Evolutionary conservation across 64 coral and sea anemone species (phyloP).

Genomic region (Catalaphyllia jardinei): DNA sequence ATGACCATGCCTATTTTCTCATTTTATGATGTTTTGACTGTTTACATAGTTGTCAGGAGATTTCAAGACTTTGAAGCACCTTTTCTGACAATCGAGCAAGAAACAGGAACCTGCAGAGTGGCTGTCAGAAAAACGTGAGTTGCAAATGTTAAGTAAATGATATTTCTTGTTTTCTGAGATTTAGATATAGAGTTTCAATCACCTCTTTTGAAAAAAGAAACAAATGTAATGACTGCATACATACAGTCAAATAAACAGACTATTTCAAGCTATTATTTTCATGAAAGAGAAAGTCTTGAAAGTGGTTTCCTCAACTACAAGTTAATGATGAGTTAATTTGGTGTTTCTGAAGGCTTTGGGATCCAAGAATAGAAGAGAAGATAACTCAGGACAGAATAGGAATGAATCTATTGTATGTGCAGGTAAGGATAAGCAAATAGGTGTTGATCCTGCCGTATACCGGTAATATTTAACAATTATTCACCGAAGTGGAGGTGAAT

Average conservation of each 20-base stretch:
- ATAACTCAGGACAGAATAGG: conserved; percentile 77
- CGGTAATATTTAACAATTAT: no score
- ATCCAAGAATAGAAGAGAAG: conserved; percentile 79
- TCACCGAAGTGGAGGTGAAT: no score
- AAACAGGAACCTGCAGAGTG: conserved; percentile 76
- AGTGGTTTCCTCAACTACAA: no score
- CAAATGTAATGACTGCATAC: no score
- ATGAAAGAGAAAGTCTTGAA: no score
- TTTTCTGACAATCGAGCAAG: conserved; percentile 52
- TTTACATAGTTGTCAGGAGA: conserved; percentile 74
- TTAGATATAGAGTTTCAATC: no score
- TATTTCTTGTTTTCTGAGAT: neutral
- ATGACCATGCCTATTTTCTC: neutral
- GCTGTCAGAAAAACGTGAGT: conserved; percentile 93
- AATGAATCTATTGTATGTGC: conserved; percentile 95
- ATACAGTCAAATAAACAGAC: no score
- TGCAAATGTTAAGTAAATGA: neutral
- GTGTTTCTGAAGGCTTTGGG: conserved; percentile 70
- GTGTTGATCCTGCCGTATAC: no score
- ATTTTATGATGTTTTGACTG: neutral
- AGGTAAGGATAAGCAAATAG: conserved; percentile 33
- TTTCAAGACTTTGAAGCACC: conserved; percentile 95
- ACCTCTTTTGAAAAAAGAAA: no score
- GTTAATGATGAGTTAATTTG: no score
- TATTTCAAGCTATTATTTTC: no score